Conservation (phyloP, 2,113 vertebrate species). For the Sciurus niger region DNA sequence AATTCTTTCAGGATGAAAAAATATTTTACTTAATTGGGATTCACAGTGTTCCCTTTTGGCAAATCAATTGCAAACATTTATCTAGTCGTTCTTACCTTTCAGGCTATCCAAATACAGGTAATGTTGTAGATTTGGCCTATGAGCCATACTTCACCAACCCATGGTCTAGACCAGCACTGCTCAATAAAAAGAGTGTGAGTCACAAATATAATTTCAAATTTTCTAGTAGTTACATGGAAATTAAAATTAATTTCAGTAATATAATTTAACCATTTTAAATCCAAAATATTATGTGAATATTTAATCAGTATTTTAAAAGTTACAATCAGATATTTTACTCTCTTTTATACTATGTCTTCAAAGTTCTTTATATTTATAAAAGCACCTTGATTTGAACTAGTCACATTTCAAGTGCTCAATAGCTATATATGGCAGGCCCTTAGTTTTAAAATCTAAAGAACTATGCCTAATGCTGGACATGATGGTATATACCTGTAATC, state of each 20-base stretch:
- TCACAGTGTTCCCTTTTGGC: slow-evolving; percentile 40
- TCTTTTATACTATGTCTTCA: slow-evolving; percentile 32
- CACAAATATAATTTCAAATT: slow-evolving; percentile 36
- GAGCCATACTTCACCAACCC: background rate
- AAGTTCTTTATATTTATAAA: background rate
- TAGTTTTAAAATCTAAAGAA: background rate
- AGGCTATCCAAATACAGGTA: background rate
- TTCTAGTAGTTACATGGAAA: slow-evolving; percentile 50
- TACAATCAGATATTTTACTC: background rate
- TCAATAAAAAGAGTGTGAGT: background rate
- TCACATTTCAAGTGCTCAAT: background rate
- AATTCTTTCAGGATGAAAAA: slow-evolving; percentile 35
- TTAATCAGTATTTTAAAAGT: slow-evolving; percentile 36
- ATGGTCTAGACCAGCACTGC: background rate
- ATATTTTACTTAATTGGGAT: slow-evolving; percentile 22
- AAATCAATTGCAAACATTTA: background rate
- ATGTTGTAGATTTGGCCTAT: background rate
- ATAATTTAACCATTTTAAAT: slow-evolving; percentile 5
- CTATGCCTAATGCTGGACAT: too few species aligned
- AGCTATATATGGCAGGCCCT: background rate
- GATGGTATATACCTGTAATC: too few species aligned
- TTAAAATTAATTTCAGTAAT: slow-evolving; percentile 6
- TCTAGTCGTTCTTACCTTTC: background rate
- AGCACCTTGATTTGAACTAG: background rate
- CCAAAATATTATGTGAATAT: slow-evolving; percentile 50